Percentiles rank a stretch among this genome's conserved stretches.
phyloP scores from a whole-genome alignment of 2,888 invertebrate genomes.

The Mythimna loreyi region DNA sequence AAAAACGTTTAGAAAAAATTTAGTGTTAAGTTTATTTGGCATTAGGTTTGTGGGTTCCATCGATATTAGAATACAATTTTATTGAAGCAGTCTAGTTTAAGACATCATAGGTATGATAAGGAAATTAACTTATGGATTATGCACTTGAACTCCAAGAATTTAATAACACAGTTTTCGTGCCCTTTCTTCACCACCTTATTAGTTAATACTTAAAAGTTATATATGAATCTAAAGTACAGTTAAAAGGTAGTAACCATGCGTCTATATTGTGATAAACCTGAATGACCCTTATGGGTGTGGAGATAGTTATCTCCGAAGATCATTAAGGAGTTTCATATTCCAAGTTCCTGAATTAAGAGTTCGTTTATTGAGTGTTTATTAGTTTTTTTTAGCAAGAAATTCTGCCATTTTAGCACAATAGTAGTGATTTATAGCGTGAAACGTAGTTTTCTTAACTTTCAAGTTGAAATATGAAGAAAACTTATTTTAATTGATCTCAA shows the following conservation, averaged over 20 bases:
- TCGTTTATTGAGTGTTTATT: too few relatives aligned
- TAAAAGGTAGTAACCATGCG: too few relatives aligned
- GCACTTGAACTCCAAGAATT: too few relatives aligned
- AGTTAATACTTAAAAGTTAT: too few relatives aligned
- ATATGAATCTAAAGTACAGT: too few relatives aligned
- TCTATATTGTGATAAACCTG: too few relatives aligned
- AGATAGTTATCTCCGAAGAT: neutral
- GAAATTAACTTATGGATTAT: too few relatives aligned
- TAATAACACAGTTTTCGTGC: too few relatives aligned
- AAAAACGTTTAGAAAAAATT: conserved; percentile 21
- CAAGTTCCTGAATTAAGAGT: neutral
- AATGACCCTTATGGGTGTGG: too few relatives aligned
- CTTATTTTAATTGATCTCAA: neutral
- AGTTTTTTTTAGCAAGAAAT: neutral
- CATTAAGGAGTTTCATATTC: neutral
- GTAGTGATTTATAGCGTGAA: neutral
- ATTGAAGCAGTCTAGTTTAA: neutral
- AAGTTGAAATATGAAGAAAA: neutral
- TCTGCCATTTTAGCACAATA: neutral
- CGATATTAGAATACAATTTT: neutral
- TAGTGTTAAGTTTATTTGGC: conserved; percentile 16
- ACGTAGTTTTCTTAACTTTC: neutral
- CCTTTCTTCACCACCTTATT: too few relatives aligned
- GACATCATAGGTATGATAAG: too few relatives aligned
- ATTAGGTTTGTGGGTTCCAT: conserved; percentile 40